phyloP scores from a whole-genome alignment of 2,113 vertebrate species.

The Mobula birostris region DNA sequence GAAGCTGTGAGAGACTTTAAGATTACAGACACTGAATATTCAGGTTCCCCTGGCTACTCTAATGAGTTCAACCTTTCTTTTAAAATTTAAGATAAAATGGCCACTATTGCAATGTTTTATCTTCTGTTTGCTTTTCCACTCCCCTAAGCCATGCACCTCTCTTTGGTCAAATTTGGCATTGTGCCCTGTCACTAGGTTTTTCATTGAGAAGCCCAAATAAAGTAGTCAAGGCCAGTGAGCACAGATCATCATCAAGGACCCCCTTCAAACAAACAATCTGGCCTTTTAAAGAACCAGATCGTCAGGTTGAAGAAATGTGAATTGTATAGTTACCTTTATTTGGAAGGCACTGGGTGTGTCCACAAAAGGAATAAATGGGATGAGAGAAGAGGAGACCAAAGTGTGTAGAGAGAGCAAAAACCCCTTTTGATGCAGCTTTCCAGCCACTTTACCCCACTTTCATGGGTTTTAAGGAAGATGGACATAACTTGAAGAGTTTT shows the following conservation, averaged over 20 bases:
- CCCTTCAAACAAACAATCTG: neutral
- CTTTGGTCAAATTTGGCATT: neutral
- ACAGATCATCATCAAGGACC: neutral
- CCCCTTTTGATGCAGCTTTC: neutral
- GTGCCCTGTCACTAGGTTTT: neutral
- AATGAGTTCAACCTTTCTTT: neutral
- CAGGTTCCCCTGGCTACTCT: neutral
- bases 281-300: neutral
- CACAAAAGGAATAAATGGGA: neutral
- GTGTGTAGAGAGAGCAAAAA: neutral
- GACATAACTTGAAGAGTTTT: neutral
- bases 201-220: neutral
- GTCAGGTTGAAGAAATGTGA: neutral
- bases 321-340: neutral
- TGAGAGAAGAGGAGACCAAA: neutral
- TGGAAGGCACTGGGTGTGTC: neutral
- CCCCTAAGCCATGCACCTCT: neutral
- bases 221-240: neutral
- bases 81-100: neutral
- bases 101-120: neutral
- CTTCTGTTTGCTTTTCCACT: neutral
- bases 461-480: no score
- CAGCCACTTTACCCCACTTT: neutral
- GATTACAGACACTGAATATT: neutral
- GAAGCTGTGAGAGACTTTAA: neutral